Evolutionary conservation across 2,888 invertebrate genomes (phyloP), one percentile per base, ranked within the genome.

Genomic region (Furcula furcula): DNA sequence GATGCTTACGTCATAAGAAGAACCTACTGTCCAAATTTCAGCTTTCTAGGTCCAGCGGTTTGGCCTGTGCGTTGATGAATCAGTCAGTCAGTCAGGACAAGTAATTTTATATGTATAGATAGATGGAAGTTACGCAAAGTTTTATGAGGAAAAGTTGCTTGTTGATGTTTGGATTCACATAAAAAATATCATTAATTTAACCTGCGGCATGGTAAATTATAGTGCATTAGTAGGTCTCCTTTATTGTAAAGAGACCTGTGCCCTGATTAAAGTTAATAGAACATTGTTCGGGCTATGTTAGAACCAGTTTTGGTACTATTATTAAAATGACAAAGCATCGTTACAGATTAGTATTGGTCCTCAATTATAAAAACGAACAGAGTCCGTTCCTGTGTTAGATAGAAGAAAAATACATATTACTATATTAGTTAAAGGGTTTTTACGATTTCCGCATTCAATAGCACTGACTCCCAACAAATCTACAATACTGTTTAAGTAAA

Each of bases 101-200:
- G n/a, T n/a, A n/a, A n/a, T n/a, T n/a, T n/a, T n/a, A n/a, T n/a
- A n/a, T n/a, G n/a, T n/a, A n/a, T n/a, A n/a, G n/a, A n/a, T n/a
- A n/a, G n/a, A 45, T 35, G 37, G 34, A 57, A 62, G 39, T 57
- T 57, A 35, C 38, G 35, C 36, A 38, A 52, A 63, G 43, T 65
- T 65, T 55, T 45, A 51, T 58, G 40, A 46, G 39, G 35, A 54
- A 46, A 46, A 57, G 55, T 43, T 36, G 38, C 54, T 46, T 34
- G 46, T 46, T 47, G 42, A 50, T 59, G 44, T 48, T 48, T 46
- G 37, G 34, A 38, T 50, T 42, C 26, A 29, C 32, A 20, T 41
- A 42, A 55, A n/a, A n/a, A 53, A 47, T 45, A 53, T 40, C 39
- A 29, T 44, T 30, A 36, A 20, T 34, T 38, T 25, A 46, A 49